Percentiles rank a stretch among this genome's conserved stretches.
Conservation (phyloP, 2,113 vertebrate genomes). For the Pterocles gutturalis region DNA sequence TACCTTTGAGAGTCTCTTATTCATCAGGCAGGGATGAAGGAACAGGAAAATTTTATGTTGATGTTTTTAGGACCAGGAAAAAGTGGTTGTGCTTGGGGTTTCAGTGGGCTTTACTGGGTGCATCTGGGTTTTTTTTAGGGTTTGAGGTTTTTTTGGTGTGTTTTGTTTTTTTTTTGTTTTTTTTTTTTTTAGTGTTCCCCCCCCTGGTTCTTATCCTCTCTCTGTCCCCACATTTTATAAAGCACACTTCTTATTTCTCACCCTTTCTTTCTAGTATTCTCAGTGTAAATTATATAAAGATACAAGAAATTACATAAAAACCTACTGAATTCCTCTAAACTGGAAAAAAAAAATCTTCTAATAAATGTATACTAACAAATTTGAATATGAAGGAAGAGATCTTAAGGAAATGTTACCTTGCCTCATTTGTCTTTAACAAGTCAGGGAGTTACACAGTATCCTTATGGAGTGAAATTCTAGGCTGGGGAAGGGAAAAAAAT, state of each 20-base stretch:
- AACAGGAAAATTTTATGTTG: not conserved
- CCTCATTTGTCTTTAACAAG: not conserved
- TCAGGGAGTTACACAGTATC: not conserved
- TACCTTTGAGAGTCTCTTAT: not conserved
- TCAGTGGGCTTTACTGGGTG: not conserved
- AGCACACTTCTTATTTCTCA: not conserved
- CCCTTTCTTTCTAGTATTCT: not conserved
- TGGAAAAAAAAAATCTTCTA: not conserved
- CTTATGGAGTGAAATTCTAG: not conserved
- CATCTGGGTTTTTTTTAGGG: not conserved
- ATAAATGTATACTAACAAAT: not conserved
- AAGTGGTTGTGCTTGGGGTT: not conserved
- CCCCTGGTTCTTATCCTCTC: accelerated
- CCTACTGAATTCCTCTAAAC: not conserved
- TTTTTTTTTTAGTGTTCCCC: not conserved
- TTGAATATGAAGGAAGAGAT: not conserved
- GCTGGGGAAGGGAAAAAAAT: not conserved
- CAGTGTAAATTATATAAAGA: not conserved
- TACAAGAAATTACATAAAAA: not conserved
- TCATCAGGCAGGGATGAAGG: not conserved
- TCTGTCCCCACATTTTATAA: not conserved
- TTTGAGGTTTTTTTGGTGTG: no score
- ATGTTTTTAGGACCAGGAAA: not conserved
- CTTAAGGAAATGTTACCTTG: not conserved
- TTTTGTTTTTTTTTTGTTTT: no score